Percentiles rank a stretch among this genome's conserved stretches.
These are phyloP conservation scores for Oxystoma pomonae DNA, from an alignment of 2,888 invertebrate genomes.

Conservation along the genomic window DNA sequence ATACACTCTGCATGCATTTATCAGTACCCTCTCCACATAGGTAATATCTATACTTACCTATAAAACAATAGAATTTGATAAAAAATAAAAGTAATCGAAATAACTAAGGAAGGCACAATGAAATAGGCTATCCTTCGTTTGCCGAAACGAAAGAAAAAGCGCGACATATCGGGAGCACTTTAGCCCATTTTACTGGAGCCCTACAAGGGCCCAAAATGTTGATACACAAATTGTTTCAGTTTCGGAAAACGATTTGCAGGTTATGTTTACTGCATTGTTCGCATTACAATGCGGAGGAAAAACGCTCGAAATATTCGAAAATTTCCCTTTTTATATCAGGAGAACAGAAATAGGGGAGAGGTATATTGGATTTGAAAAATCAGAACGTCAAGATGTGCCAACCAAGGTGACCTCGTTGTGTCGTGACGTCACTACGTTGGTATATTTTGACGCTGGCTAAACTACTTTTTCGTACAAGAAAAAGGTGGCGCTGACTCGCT, in stretches of 20 bases:
- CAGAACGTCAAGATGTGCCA: too few species aligned
- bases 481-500: too few species aligned
- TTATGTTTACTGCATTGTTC: neutral
- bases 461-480: too few species aligned
- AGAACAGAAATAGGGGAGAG: neutral
- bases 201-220: neutral
- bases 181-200: neutral
- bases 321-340: neutral
- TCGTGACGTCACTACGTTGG: too few species aligned
- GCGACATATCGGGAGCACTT: neutral
- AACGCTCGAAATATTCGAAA: neutral
- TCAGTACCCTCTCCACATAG: too few species aligned
- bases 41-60: neutral
- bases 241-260: neutral
- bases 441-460: too few species aligned
- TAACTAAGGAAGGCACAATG: constrained; percentile 11
- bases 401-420: too few species aligned
- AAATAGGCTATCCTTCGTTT: constrained; percentile 14
- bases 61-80: constrained; percentile 9
- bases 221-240: neutral
- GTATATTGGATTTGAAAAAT: too few species aligned
- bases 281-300: neutral
- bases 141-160: constrained; percentile 3
- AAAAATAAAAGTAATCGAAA: constrained; percentile 11
- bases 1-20: too few species aligned